A percentile compares a stretch with the other conserved stretches of the same genome.
Evolutionary conservation across 2,113 vertebrate genomes (phyloP).

Genomic region (Mormyrus iriodes): DNA sequence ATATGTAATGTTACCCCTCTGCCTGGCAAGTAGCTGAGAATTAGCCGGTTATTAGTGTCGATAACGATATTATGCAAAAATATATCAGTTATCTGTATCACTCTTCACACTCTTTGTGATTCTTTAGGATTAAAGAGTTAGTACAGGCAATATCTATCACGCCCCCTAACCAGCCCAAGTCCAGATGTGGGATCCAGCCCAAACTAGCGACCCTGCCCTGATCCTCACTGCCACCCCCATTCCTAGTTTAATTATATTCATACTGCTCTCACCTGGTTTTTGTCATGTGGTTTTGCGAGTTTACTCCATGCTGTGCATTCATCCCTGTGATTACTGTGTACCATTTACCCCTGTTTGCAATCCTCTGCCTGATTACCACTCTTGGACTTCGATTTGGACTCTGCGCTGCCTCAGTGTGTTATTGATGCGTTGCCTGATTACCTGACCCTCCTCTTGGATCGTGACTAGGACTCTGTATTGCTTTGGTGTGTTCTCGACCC

Average conservation of each 20-base stretch:
- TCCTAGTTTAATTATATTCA: too few relatives aligned
- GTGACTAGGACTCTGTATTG: background rate
- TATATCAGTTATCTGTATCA: background rate
- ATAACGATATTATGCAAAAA: background rate
- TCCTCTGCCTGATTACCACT: background rate
- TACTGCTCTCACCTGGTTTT: background rate
- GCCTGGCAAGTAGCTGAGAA: background rate
- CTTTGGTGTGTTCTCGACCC: background rate
- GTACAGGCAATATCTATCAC: background rate
- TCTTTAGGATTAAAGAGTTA: background rate
- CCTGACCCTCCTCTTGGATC: background rate
- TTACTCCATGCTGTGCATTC: background rate
- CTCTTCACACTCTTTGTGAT: background rate
- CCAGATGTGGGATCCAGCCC: background rate
- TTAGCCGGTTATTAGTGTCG: background rate
- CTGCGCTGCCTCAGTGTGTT: background rate
- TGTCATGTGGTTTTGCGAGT: too few relatives aligned
- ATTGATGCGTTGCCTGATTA: background rate
- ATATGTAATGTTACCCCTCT: too few relatives aligned
- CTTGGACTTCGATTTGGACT: background rate
- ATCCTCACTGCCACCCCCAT: background rate
- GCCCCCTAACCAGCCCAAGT: background rate
- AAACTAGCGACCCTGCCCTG: background rate
- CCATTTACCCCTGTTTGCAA: background rate
- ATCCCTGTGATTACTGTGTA: background rate